These are phyloP conservation scores for Drosophila sulfurigaster DNA, from an alignment of 1,140 invertebrate genomes.

Conservation along the genomic window DNA sequence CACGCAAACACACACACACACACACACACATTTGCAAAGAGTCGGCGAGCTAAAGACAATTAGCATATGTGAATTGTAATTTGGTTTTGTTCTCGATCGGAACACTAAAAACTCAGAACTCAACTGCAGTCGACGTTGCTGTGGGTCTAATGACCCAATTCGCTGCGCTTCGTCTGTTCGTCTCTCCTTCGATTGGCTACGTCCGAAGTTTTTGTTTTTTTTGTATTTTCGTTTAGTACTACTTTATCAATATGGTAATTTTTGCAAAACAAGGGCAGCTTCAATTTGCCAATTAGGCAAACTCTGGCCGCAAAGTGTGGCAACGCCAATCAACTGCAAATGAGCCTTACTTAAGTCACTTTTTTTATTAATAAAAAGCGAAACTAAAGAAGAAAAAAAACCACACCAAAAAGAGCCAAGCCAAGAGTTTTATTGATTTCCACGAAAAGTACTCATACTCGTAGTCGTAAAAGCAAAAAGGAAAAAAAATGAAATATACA, in stretches of 20 bases:
- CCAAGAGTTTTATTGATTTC: constrained; percentile 73
- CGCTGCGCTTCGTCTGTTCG: not conserved
- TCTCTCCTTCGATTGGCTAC: not conserved
- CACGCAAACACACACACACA: not conserved
- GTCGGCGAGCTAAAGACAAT: constrained; percentile 54
- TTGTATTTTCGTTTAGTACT: not conserved
- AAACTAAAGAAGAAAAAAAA: constrained; percentile 1
- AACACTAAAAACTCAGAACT: constrained; percentile 3
- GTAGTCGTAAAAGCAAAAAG: not conserved
- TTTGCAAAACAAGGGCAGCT: constrained; percentile 25
- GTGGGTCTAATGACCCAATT: constrained; percentile 72
- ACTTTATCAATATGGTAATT: constrained; percentile 3
- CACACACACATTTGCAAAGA: not conserved
- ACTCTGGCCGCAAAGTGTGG: constrained; percentile 19
- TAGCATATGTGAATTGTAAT: constrained; percentile 74
- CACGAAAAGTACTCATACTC: constrained; percentile 51
- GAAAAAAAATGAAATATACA: constrained; percentile 7
- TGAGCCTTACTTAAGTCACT: constrained; percentile 57
- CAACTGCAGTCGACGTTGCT: constrained; percentile 24
- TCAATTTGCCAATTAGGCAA: constrained; percentile 62
- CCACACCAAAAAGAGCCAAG: not conserved
- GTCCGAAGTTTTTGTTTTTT: not conserved
- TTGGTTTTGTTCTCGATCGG: constrained; percentile 40
- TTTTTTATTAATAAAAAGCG: constrained; percentile 41
- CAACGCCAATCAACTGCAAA: constrained; percentile 64